Conservation (phyloP, 2,113 vertebrate species). For the Cygnus atratus region DNA sequence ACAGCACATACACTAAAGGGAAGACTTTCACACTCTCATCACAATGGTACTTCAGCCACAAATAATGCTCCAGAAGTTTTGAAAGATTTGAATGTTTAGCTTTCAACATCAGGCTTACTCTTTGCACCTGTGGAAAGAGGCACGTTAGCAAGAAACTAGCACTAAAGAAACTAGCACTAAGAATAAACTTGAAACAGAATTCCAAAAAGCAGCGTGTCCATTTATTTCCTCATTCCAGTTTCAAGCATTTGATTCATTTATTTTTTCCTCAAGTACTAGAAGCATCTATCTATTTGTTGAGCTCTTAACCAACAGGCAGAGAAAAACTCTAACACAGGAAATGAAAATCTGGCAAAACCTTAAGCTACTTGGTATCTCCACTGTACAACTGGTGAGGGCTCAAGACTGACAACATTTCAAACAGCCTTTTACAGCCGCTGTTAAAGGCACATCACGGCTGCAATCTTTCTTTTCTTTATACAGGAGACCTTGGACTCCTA, state of each 20-base stretch:
- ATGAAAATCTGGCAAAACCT: not conserved
- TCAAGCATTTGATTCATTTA: not conserved
- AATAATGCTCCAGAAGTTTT: not conserved
- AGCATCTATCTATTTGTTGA: not conserved
- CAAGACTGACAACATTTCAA: not conserved
- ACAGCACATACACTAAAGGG: not conserved
- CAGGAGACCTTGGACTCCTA: not conserved
- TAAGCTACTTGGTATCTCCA: not conserved
- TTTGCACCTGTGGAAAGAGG: not conserved
- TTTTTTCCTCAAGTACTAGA: not conserved
- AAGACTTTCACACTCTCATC: not conserved
- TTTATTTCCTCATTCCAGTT: not conserved
- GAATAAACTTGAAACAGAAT: not conserved
- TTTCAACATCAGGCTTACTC: not conserved
- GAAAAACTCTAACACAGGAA: not conserved
- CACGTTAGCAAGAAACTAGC: not conserved
- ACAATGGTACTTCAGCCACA: not conserved
- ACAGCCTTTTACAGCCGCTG: not conserved
- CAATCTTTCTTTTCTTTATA: not conserved
- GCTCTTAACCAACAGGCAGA: not conserved
- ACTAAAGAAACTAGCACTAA: constrained; percentile 3
- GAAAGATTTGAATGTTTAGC: not conserved
- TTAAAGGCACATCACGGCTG: not conserved
- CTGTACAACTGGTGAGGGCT: not conserved
- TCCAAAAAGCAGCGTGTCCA: not conserved